Conservation (phyloP, 2,113 vertebrate genomes). For the Limnothrissa miodon region DNA sequence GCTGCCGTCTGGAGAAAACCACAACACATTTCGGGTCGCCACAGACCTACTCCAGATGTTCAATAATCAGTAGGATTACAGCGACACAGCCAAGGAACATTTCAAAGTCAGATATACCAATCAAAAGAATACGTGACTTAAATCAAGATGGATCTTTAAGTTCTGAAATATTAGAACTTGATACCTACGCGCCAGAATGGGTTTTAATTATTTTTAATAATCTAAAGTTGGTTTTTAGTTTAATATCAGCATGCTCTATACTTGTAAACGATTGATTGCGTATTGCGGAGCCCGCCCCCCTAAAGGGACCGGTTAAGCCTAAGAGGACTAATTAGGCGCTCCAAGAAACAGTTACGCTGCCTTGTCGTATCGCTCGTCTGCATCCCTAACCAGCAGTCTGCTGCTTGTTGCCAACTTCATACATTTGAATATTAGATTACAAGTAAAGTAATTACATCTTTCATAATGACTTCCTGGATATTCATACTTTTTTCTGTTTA, state of each 20-base stretch:
- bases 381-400: conserved; percentile 1
- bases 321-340: conserved; percentile 57
- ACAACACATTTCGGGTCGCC: conserved; percentile 55
- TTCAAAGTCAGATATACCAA: conserved; percentile 9
- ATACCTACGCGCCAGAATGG: neutral
- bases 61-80: conserved; percentile 17
- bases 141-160: conserved; percentile 10
- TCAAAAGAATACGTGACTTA: neutral
- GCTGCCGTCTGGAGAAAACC: conserved; percentile 52
- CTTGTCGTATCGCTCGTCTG: neutral
- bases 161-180: too few species aligned
- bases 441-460: neutral
- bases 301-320: conserved; percentile 1
- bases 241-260: neutral
- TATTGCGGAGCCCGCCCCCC: conserved; percentile 52
- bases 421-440: conserved; percentile 14
- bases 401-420: conserved; percentile 15
- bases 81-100: neutral
- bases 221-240: neutral
- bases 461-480: conserved; percentile 59
- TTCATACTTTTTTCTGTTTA: conserved; percentile 61
- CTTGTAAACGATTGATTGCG: conserved; percentile 7
- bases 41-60: conserved; percentile 66
- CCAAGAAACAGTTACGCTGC: conserved; percentile 50
- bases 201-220: neutral